Evolutionary conservation across 2,888 invertebrate species (phyloP).

Genomic region (Hololepta plana): DNA sequence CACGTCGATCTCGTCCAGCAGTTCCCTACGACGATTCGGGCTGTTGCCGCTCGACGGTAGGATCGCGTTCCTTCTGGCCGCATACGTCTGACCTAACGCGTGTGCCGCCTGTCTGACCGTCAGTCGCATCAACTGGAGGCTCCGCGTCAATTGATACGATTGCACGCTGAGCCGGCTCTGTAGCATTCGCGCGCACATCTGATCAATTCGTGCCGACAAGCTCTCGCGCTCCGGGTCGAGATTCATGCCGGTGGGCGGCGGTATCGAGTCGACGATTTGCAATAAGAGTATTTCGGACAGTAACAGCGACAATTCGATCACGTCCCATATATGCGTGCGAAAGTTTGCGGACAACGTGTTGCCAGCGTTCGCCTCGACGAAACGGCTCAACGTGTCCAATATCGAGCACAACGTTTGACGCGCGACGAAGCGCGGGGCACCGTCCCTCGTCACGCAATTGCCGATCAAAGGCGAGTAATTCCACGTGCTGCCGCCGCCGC

Average conservation of each 20-base stretch:
- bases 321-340: constrained; percentile 18
- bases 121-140: constrained; percentile 18
- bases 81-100: constrained; percentile 20
- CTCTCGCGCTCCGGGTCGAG: constrained; percentile 21
- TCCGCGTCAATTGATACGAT: constrained; percentile 20
- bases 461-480: too few relatives aligned
- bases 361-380: constrained; percentile 18
- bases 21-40: constrained; percentile 11
- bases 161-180: constrained; percentile 18
- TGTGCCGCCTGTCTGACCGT: constrained; percentile 20
- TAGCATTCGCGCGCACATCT: constrained; percentile 22
- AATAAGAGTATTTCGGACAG: constrained; percentile 30
- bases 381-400: constrained; percentile 29
- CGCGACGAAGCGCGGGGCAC: constrained; percentile 18
- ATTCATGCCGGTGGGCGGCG: constrained; percentile 22
- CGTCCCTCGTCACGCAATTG: constrained; percentile 22
- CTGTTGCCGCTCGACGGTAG: constrained; percentile 16
- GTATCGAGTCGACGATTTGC: constrained; percentile 28
- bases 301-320: constrained; percentile 28
- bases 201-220: constrained; percentile 21
- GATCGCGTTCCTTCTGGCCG: constrained; percentile 19
- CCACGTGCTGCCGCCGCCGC: too few relatives aligned
- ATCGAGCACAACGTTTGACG: constrained; percentile 28
- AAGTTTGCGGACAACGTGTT: constrained; percentile 10
- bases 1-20: constrained; percentile 13